Evolutionary conservation across 1,140 invertebrate genomes (phyloP).

Genomic region (Musca domestica): DNA sequence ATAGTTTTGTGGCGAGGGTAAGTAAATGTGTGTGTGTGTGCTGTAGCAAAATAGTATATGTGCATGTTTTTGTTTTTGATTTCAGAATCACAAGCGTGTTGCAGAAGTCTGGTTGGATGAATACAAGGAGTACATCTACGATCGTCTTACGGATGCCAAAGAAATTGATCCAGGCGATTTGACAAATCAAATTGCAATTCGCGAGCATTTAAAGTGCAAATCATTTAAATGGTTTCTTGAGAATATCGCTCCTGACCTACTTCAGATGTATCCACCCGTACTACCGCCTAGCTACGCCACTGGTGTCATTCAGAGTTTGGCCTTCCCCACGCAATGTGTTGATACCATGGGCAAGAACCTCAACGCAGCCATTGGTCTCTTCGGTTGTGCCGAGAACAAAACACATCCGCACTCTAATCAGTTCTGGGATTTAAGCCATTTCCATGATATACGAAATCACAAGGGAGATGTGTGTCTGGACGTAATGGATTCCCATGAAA

Average conservation of each 20-base stretch:
- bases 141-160: constrained; percentile 62
- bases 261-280: constrained; percentile 72
- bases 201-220: constrained; percentile 71
- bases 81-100: constrained; percentile 72
- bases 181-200: constrained; percentile 63
- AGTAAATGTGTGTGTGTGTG: constrained; percentile 16
- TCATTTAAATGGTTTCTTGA: constrained; percentile 85
- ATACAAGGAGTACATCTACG: constrained; percentile 74
- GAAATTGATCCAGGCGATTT: constrained; percentile 69
- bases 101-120: constrained; percentile 91
- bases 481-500: constrained; percentile 63
- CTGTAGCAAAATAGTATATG: constrained; percentile 23
- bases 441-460: constrained; percentile 70
- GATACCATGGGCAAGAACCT: constrained; percentile 66
- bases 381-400: constrained; percentile 35
- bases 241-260: constrained; percentile 75
- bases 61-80: not conserved
- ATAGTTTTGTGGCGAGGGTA: constrained; percentile 43
- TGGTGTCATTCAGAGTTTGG: constrained; percentile 70
- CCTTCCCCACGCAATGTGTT: constrained; percentile 68
- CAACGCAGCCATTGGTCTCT: constrained; percentile 65
- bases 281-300: constrained; percentile 71
- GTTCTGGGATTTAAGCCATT: constrained; percentile 58
- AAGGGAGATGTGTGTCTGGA: constrained; percentile 72
- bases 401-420: constrained; percentile 40